Percentiles rank a stretch among this genome's conserved stretches.
Evolutionary conservation across 2,888 invertebrate species (phyloP).

Genomic region (Microplitis manilae): DNA sequence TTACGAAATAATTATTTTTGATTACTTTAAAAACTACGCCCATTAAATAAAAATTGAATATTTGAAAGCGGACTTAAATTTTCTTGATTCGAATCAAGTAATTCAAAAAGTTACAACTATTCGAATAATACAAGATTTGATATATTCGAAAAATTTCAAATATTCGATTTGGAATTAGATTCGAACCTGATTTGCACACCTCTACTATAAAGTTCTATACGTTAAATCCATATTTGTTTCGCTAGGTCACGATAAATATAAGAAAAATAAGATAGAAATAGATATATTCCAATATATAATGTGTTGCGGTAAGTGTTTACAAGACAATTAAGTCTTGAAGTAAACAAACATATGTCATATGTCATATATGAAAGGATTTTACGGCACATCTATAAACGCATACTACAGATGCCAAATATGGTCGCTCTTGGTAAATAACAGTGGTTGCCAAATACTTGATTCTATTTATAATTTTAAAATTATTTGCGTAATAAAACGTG

Average conservation of each 20-base stretch:
- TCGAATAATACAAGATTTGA: no score
- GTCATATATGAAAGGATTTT: neutral
- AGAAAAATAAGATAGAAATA: no score
- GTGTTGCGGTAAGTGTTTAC: neutral
- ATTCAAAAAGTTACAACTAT: no score
- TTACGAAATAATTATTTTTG: no score
- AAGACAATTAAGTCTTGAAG: neutral
- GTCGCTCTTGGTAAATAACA: constrained; percentile 68
- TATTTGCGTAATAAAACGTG: constrained; percentile 60
- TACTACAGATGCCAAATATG: constrained; percentile 58
- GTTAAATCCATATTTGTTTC: neutral
- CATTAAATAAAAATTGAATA: no score
- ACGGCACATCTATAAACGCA: constrained; percentile 10
- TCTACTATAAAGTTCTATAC: neutral
- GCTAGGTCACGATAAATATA: no score
- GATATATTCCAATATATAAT: neutral
- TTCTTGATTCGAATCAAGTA: no score
- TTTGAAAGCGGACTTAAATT: no score
- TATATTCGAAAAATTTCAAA: no score
- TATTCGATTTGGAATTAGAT: no score
- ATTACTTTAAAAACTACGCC: no score
- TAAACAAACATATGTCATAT: constrained; percentile 12
- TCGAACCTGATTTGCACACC: no score
- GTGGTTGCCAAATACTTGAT: constrained; percentile 67
- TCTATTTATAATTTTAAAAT: constrained; percentile 66